phyloP scores from a whole-genome alignment of 1,140 invertebrate species.

The Drosophila teissieri region DNA sequence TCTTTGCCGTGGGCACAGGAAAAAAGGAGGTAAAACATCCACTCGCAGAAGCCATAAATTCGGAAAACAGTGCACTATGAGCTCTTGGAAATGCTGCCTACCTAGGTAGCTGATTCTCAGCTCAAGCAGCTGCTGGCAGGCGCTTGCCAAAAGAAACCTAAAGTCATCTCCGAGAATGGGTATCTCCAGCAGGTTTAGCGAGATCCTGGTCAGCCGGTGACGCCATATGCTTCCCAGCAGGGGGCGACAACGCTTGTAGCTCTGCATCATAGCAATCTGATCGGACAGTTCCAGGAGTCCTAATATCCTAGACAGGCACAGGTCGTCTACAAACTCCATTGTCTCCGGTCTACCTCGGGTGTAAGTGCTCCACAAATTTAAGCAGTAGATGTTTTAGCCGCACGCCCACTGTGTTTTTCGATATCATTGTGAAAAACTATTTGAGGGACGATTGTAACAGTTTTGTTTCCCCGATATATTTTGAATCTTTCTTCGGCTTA shows the following conservation, averaged over 20 bases:
- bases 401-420: conserved; percentile 36
- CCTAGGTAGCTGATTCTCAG: conserved; percentile 43
- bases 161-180: conserved; percentile 38
- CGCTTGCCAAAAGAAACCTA: conserved; percentile 29
- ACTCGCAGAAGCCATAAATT: conserved; percentile 55
- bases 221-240: conserved; percentile 67
- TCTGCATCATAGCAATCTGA: conserved; percentile 60
- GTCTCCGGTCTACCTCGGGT: conserved; percentile 4
- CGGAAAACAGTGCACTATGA: conserved; percentile 47
- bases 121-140: conserved; percentile 6
- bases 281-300: conserved; percentile 44
- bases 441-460: too few species aligned
- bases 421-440: neutral
- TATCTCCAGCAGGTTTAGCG: conserved; percentile 55
- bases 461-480: too few species aligned
- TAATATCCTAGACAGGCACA: conserved; percentile 57
- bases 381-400: conserved; percentile 9
- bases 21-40: conserved; percentile 62
- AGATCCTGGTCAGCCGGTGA: conserved; percentile 33
- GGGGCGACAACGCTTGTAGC: conserved; percentile 31
- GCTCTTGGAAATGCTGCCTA: conserved; percentile 43
- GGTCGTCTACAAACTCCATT: conserved; percentile 66
- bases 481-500: too few species aligned
- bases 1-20: conserved; percentile 25
- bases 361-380: conserved; percentile 24